Evolutionary conservation across 2,113 vertebrate genomes (phyloP), one percentile per base, ranked within the genome.

Genomic region (Dryoscopus gambensis): DNA sequence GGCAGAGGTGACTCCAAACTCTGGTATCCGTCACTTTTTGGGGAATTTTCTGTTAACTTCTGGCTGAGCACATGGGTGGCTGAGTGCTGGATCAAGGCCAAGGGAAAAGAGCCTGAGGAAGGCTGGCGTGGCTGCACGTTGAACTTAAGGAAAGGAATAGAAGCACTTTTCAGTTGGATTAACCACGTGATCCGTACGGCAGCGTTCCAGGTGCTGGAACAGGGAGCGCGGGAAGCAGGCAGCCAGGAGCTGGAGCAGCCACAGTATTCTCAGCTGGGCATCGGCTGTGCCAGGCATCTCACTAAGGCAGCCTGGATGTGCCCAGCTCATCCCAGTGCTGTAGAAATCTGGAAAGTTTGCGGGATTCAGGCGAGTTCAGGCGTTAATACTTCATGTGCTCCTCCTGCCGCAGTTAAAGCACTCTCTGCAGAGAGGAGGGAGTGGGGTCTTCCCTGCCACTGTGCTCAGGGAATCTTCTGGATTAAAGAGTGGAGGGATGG

Each of bases 141-240:
- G 71, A 31, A 47, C 71, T 50, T 37, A 27, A 77, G 63, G 62
- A 18, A 44, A 60, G 73, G 53, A 52, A 59, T 59, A 60, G 68
- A 77, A 68, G 37, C 63, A 22, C 63, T 77, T 86, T 77, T 68
- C 63, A 31, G 82, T 28, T 77, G 83, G 89, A 30, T 80, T 30
- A 24, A 18, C 3, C 13, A 68, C 2, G 0, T 46, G 73, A 27
- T 73, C 52, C 0, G 0, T 19, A 55, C 11, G 11, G 55, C 31
- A 17, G 75, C 19, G 0, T 64, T 57, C 86, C 69, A 50, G 27
- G 11, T 37, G 60, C 62, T 86, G 71, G 53, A 35, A 8, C 18
- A 13, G 63, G 63, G 63, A 68, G 2, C 31, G 18, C 0, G 11
- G 83, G 50, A 30, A 65, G 19, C 1, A 0, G 70, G 71, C 71